Conservation (phyloP, 2,888 invertebrate genomes). For the Coelogynopora nodosa region DNA sequence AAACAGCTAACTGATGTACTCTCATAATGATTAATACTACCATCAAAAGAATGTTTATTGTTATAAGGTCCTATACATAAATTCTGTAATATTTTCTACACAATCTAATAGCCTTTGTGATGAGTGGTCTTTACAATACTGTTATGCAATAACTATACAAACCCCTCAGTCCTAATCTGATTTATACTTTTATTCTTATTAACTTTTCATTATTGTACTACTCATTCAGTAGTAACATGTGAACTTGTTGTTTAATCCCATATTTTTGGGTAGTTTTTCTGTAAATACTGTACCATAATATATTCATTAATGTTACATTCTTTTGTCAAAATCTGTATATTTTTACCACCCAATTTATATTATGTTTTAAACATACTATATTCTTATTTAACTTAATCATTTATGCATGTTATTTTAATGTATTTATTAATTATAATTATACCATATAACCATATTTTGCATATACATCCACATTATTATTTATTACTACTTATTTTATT, state of each 20-base stretch:
- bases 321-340: neutral
- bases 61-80: neutral
- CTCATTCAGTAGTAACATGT: neutral
- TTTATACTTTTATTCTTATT: neutral
- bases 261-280: neutral
- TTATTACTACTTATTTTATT: neutral
- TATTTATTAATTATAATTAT: neutral
- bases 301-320: neutral
- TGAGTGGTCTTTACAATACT: neutral
- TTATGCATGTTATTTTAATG: neutral
- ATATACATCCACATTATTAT: neutral
- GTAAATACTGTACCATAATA: neutral
- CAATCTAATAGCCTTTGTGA: constrained; percentile 4
- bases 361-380: too few relatives aligned
- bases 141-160: neutral
- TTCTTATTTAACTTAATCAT: neutral
- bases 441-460: neutral
- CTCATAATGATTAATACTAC: too few relatives aligned
- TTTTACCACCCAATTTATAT: neutral
- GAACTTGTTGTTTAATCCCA: neutral
- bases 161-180: neutral
- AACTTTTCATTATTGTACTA: neutral
- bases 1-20: too few relatives aligned
- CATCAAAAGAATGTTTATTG: too few relatives aligned
- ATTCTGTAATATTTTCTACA: neutral